Evolutionary conservation across 1,140 invertebrate species (phyloP), one percentile per base, ranked within the genome.

Genomic region (Musca vetustissima): DNA sequence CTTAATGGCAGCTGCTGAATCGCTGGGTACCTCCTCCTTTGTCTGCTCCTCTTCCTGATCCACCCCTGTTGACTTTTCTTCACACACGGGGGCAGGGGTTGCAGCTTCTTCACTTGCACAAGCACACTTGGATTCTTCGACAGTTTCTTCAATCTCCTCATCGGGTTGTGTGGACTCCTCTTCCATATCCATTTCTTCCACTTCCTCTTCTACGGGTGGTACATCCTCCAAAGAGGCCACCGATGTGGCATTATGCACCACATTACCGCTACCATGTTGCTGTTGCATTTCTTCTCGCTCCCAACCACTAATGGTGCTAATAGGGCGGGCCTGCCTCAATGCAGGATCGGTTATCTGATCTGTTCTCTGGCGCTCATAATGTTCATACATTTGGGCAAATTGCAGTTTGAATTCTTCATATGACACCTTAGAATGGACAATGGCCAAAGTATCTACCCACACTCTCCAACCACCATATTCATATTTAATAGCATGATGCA

Each of bases 381-480:
- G 95, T 78, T 97, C 94, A 83, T 98, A 98, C 93, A 98, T 97
- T 85, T 96, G 93, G 67, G 94, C 93, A 83, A 96, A 96, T 79
- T 96, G 94, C 17, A 96, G 86, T 80, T 96, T 95, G 81, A 98
- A 98, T 84, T 98, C 96, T 86, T 98, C 96, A 81, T 97, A 98
- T 0, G 96, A 96, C 6, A 98, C 96, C 89, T 99, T 99, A 1
- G 98, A 99, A 87, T 99, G 98, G 15, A 99, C 95, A 79, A 99
- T 99, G 6, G 98, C 97, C 52, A 99, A 82, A 0, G 98, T 99
- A 82, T 99, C 98, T 8, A 99, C 98, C 98, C 98, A 99, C 11
- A 99, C 98, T 73, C 98, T 86, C 98, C 98, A 99, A 13, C 98
- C 98, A n/a, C 98, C 98, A 79, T 98, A 99, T 84, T 99, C 98